These are phyloP conservation scores for Sipha flava DNA, from an alignment of 1,140 invertebrate species.

Conservation along the genomic window DNA sequence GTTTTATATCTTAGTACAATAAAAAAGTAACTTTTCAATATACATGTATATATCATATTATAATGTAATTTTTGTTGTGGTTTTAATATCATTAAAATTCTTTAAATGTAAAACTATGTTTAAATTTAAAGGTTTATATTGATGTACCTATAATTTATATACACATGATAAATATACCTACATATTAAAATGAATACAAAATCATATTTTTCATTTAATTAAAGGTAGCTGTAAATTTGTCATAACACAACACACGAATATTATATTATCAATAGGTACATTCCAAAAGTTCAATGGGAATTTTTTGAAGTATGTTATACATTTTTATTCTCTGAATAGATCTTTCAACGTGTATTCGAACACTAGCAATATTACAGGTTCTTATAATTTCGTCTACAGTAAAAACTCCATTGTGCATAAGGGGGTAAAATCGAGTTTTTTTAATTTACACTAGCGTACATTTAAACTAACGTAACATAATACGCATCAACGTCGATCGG, in stretches of 20 bases:
- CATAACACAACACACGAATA: background rate
- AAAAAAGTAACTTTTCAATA: no score
- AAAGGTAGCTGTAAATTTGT: background rate
- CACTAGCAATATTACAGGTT: background rate
- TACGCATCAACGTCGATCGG: no score
- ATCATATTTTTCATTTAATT: background rate
- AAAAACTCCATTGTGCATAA: background rate
- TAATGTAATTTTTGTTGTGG: no score
- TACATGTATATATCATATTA: no score
- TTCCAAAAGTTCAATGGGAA: background rate
- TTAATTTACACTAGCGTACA: background rate
- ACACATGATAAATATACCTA: no score
- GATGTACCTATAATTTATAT: no score
- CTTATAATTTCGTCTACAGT: background rate
- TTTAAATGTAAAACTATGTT: no score
- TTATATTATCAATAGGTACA: background rate
- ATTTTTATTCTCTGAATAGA: background rate
- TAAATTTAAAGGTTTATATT: no score
- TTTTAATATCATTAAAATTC: no score
- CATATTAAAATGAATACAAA: no score
- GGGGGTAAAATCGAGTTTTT: background rate
- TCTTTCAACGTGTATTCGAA: background rate
- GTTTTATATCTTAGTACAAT: no score
- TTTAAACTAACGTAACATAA: no score
- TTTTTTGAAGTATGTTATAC: background rate